A percentile compares a stretch with the other conserved stretches of the same genome.
phyloP scores from a whole-genome alignment of 2,797 vertebrate genomes.

The Myoxocephalus aenaeus region DNA sequence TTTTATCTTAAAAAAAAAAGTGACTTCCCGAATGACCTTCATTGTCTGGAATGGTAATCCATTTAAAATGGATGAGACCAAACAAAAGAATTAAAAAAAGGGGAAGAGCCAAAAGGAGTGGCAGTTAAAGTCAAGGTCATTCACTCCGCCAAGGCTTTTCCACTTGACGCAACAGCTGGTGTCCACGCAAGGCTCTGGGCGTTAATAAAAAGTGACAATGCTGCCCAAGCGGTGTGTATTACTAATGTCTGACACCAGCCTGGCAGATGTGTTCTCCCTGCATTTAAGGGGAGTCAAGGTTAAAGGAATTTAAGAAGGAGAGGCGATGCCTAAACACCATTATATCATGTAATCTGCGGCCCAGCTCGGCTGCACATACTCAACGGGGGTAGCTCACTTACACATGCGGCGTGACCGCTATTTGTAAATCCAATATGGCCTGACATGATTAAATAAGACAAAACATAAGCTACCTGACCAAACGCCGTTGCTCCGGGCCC shows the following conservation, averaged over 20 bases:
- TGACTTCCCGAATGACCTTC: conserved; percentile 78
- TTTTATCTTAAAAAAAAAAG: conserved; percentile 67
- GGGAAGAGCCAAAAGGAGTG: conserved; percentile 73
- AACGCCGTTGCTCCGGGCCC: conserved; percentile 67
- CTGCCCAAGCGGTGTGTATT: conserved; percentile 83
- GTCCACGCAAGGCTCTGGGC: conserved; percentile 89
- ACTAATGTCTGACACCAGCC: conserved; percentile 87
- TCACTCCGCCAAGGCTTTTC: conserved; percentile 87
- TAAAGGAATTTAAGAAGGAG: conserved; percentile 85
- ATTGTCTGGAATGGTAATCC: conserved; percentile 81
- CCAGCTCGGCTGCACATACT: conserved; percentile 76
- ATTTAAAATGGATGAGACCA: conserved; percentile 87
- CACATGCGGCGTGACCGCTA: conserved; percentile 78
- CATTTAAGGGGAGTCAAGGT: conserved; percentile 88
- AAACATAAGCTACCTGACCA: conserved; percentile 80
- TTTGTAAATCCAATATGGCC: conserved; percentile 85
- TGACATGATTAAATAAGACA: conserved; percentile 84
- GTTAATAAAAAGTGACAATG: conserved; percentile 91
- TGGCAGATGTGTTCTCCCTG: conserved; percentile 85
- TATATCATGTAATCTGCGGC: conserved; percentile 84
- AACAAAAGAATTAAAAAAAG: conserved; percentile 83
- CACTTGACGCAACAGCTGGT: conserved; percentile 94
- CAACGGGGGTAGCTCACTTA: conserved; percentile 75
- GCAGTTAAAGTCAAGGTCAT: conserved; percentile 94
- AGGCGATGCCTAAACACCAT: conserved; percentile 83